Evolutionary conservation across 2,888 invertebrate genomes (phyloP).

Genomic region (Pomacea canaliculata): DNA sequence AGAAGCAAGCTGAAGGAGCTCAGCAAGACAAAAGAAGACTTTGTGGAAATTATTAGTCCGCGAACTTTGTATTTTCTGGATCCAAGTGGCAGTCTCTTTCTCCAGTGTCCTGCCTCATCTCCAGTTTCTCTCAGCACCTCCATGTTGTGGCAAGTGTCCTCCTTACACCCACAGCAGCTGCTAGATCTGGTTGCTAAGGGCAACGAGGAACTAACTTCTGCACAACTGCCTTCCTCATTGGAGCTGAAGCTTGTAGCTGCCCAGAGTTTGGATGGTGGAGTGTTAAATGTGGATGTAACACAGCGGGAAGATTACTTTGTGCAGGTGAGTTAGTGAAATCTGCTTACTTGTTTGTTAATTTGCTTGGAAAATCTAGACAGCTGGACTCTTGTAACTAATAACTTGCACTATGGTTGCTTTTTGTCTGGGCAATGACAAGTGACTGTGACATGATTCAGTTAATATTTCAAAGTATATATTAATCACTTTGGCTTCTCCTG

Average conservation of each 20-base stretch:
- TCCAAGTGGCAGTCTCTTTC: slow-evolving; percentile 20
- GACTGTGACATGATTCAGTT: too few species aligned
- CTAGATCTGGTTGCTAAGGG: neutral
- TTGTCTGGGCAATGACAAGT: too few species aligned
- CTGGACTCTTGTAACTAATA: too few species aligned
- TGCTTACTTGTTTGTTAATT: too few species aligned
- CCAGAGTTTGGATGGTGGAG: neutral
- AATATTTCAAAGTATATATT: too few species aligned
- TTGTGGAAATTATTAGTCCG: slow-evolving; percentile 1
- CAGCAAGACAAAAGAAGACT: neutral
- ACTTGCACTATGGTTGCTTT: too few species aligned
- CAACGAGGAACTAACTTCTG: slow-evolving; percentile 18
- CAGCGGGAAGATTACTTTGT: slow-evolving; percentile 22
- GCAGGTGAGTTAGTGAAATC: slow-evolving; percentile 6
- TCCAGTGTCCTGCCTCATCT: neutral
- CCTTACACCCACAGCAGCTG: slow-evolving; percentile 11
- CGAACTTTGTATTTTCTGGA: slow-evolving; percentile 20
- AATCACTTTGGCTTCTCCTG: neutral
- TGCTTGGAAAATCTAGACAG: too few species aligned
- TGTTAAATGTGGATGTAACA: slow-evolving; percentile 5
- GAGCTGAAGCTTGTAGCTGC: slow-evolving; percentile 20
- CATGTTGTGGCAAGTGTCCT: slow-evolving; percentile 11
- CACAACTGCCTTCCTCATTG: slow-evolving; percentile 12
- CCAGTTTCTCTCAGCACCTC: neutral
- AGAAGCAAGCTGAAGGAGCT: neutral